Conservation (phyloP, 64 coral and sea anemone genomes). For the Dendronephthya gigantea region DNA sequence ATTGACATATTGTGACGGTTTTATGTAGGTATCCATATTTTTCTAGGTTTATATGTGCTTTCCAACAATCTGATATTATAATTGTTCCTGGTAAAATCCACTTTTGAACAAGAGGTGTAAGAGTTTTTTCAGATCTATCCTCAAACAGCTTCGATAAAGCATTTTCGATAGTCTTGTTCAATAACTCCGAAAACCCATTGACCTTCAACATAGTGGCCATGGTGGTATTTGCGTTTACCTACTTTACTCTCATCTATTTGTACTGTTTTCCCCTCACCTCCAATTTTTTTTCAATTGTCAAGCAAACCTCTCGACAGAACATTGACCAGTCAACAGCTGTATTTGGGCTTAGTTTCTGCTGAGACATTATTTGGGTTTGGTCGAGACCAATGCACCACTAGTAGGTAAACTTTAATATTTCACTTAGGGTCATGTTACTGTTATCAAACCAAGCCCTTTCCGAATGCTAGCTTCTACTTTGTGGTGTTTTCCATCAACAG, state of each 20-base stretch:
- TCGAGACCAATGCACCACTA: not conserved
- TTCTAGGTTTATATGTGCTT: slow-evolving; percentile 1
- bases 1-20: not conserved
- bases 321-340: not conserved
- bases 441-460: not conserved
- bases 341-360: not conserved
- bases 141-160: slow-evolving; percentile 3
- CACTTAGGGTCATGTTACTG: not conserved
- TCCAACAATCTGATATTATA: not conserved
- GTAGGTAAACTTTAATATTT: slow-evolving; percentile 8
- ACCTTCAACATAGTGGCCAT: not conserved
- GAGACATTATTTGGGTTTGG: not conserved
- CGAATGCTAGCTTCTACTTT: not conserved
- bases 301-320: slow-evolving; percentile 1
- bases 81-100: not conserved
- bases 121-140: not conserved
- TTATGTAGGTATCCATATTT: slow-evolving; percentile 12
- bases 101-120: not conserved
- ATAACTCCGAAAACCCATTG: slow-evolving; percentile 7
- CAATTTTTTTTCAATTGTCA: not conserved
- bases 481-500: not conserved
- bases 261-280: not conserved
- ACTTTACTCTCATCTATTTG: not conserved
- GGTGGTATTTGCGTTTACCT: not conserved
- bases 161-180: not conserved